phyloP scores from a whole-genome alignment of 1,140 invertebrate genomes.

The Belonocnema kinseyi region DNA sequence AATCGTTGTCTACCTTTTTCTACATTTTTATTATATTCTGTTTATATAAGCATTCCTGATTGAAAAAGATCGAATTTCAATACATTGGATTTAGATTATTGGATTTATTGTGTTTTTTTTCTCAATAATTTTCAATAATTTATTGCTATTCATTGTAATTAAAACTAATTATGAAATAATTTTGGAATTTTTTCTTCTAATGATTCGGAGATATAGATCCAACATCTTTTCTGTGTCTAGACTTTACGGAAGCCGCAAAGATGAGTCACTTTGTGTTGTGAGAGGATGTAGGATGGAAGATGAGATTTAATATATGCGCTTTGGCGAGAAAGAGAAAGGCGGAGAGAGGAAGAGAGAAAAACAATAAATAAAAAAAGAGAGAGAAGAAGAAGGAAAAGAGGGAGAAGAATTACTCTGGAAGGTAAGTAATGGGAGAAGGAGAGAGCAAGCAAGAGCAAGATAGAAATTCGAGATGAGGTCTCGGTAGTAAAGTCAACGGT shows the following conservation, averaged over 20 bases:
- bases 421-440: constrained; percentile 56
- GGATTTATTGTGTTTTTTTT: no score
- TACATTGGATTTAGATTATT: no score
- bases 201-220: not conserved
- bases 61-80: no score
- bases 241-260: constrained; percentile 43
- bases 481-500: constrained; percentile 64
- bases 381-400: constrained; percentile 23
- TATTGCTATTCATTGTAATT: no score
- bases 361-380: not conserved
- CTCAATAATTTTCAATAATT: no score
- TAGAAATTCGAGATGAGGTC: constrained; percentile 52
- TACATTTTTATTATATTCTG: no score
- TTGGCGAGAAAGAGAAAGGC: constrained; percentile 34
- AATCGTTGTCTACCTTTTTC: no score
- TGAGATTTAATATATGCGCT: constrained; percentile 41
- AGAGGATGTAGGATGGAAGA: constrained; percentile 35
- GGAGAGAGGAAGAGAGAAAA: no score
- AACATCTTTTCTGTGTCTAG: not conserved
- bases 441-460: constrained; percentile 33
- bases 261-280: constrained; percentile 40
- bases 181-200: no score
- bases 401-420: constrained; percentile 39
- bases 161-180: no score
- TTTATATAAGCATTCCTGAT: no score